phyloP scores from a whole-genome alignment of 2,797 vertebrate species.

The Acridotheres tristis region DNA sequence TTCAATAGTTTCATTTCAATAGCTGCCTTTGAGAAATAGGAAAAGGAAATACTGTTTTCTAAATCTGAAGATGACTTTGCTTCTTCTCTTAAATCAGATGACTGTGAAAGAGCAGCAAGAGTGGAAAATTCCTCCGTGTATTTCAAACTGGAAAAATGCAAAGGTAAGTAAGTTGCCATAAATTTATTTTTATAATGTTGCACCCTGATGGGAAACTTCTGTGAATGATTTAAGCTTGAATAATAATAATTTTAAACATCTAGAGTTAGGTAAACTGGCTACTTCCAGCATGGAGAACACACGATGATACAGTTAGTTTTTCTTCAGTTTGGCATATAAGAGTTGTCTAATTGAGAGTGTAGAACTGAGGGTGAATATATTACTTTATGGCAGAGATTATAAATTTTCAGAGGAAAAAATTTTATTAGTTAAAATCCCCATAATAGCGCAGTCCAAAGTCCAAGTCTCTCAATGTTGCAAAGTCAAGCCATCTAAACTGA shows the following conservation, averaged over 20 bases:
- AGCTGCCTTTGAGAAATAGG: background rate
- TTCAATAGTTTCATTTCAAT: background rate
- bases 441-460: background rate
- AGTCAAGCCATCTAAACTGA: background rate
- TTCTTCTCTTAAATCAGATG: constrained; percentile 83
- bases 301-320: background rate
- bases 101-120: constrained; percentile 98
- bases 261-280: background rate
- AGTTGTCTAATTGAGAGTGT: background rate
- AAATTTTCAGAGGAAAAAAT: background rate
- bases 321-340: background rate
- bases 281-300: background rate
- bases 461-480: background rate
- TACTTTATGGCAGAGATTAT: background rate
- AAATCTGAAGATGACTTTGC: constrained; percentile 21
- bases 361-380: background rate
- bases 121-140: constrained; percentile 99
- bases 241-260: constrained; percentile 25
- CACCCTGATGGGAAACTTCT: constrained; percentile 1
- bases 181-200: constrained; percentile 10
- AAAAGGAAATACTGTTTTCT: too few relatives aligned
- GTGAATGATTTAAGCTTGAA: background rate
- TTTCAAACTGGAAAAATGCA: constrained; percentile 99
- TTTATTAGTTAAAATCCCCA: background rate
- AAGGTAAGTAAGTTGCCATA: constrained; percentile 82